Evolutionary conservation across 1,140 invertebrate species (phyloP).

Genomic region (Hylyphantes graminicola): DNA sequence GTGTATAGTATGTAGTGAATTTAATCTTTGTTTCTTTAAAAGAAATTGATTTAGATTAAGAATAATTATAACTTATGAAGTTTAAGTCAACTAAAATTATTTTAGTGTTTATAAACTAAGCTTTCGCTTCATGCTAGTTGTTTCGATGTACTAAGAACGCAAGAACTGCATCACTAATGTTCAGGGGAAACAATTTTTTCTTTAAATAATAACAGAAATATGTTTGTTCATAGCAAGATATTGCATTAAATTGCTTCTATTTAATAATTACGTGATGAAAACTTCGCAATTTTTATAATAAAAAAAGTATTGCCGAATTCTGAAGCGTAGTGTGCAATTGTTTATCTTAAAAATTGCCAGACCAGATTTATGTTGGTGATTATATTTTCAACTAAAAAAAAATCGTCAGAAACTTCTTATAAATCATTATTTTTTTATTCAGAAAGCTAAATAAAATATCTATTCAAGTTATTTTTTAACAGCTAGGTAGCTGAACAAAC

Average conservation of each 20-base stretch:
- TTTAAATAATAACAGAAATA: background rate
- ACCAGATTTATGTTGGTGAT: too few species aligned
- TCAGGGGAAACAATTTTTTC: background rate
- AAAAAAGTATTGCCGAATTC: background rate
- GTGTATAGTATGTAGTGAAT: background rate
- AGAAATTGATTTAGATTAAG: background rate
- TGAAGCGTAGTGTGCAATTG: background rate
- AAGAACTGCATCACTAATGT: slow-evolving; percentile 44
- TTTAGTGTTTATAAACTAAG: background rate
- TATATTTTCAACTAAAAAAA: too few species aligned
- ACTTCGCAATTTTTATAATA: background rate
- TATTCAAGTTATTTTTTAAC: too few species aligned
- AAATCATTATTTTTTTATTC: too few species aligned
- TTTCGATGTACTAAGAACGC: background rate
- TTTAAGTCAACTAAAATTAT: background rate
- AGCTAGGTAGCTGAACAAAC: too few species aligned
- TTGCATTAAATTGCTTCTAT: background rate
- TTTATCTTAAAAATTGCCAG: background rate
- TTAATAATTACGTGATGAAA: background rate
- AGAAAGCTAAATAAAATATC: too few species aligned
- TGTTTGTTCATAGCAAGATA: background rate
- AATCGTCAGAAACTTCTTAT: too few species aligned
- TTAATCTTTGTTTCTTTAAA: background rate
- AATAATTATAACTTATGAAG: background rate
- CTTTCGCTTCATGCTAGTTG: background rate